Conservation (phyloP, 2,113 vertebrate genomes). For the Rattus rattus region DNA sequence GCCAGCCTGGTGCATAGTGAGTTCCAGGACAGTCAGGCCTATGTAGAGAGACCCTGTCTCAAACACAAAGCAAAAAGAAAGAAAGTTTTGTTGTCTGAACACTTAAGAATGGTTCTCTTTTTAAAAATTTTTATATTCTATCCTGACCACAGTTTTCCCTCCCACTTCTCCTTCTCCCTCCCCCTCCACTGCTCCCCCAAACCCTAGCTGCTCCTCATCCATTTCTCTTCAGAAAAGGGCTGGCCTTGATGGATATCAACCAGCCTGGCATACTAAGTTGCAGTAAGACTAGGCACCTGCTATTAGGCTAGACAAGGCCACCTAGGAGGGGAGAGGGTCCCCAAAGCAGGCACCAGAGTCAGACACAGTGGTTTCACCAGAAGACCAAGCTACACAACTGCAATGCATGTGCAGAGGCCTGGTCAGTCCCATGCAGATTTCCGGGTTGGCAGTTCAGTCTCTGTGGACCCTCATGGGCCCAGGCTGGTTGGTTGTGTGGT, state of each 20-base stretch:
- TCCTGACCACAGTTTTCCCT: neutral
- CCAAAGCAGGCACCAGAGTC: neutral
- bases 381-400: neutral
- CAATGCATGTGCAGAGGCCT: neutral
- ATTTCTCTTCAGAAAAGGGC: neutral
- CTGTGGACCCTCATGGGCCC: neutral
- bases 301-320: neutral
- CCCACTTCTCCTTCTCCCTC: neutral
- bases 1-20: neutral
- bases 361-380: neutral
- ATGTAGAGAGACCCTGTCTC: neutral
- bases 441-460: neutral
- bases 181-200: neutral
- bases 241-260: neutral
- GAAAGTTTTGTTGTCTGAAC: neutral
- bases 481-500: neutral
- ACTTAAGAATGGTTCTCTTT: neutral
- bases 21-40: neutral
- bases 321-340: neutral
- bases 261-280: neutral
- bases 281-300: neutral
- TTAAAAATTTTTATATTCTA: neutral
- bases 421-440: neutral
- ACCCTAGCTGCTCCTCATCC: neutral
- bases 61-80: neutral